phyloP scores from a whole-genome alignment of 2,888 invertebrate genomes.

The Spodoptera picta region DNA sequence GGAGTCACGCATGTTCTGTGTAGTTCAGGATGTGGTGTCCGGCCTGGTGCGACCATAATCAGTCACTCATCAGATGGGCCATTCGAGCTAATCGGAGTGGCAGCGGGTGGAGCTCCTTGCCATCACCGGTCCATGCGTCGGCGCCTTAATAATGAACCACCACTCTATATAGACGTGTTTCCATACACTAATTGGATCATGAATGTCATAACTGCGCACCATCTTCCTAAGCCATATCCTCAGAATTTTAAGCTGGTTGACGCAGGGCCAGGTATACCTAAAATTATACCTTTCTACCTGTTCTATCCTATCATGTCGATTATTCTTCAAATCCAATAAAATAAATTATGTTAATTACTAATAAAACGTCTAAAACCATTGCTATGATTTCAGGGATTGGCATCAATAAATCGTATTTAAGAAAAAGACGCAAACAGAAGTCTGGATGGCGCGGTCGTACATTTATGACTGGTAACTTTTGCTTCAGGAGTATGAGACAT shows the following conservation, averaged over 20 bases:
- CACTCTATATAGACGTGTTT: conserved; percentile 78
- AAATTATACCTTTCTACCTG: no score
- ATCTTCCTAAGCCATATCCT: conserved; percentile 75
- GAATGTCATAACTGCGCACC: conserved; percentile 75
- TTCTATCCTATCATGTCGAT: no score
- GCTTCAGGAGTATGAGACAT: conserved; percentile 65
- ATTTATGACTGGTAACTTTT: conserved; percentile 70
- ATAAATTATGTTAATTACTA: background rate
- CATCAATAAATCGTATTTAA: conserved; percentile 64
- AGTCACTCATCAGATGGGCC: conserved; percentile 72
- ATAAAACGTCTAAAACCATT: background rate
- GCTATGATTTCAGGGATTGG: conserved; percentile 65
- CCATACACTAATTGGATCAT: conserved; percentile 79
- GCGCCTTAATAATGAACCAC: conserved; percentile 74
- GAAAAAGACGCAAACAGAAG: conserved; percentile 63
- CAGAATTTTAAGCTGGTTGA: conserved; percentile 70
- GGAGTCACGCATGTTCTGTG: conserved; percentile 79
- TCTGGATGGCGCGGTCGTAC: conserved; percentile 74
- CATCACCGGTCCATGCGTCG: conserved; percentile 68
- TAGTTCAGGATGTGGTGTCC: conserved; percentile 79
- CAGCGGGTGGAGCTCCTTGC: conserved; percentile 74
- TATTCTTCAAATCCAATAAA: no score
- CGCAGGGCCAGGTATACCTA: conserved; percentile 43
- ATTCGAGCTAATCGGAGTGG: conserved; percentile 77
- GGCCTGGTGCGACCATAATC: conserved; percentile 77